A percentile compares a stretch with the other conserved stretches of the same genome.
These are phyloP conservation scores for Drosophila varians DNA, from an alignment of 1,140 invertebrate species.

Conservation along the genomic window DNA sequence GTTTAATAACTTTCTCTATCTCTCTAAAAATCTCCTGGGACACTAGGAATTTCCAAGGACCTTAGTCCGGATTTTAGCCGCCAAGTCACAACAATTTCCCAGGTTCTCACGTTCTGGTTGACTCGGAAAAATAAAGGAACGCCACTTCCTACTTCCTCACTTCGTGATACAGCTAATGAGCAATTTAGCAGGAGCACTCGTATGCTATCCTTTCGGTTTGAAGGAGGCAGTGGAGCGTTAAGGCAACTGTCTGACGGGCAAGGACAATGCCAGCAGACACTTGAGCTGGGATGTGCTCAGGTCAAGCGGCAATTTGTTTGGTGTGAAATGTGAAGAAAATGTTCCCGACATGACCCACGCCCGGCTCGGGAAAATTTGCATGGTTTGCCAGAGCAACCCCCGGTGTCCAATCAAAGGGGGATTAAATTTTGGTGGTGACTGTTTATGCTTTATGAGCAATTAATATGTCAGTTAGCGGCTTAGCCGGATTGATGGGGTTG, in stretches of 20 bases:
- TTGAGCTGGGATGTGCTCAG: conserved; percentile 35
- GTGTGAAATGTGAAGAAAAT: background rate
- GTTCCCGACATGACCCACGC: conserved; percentile 4
- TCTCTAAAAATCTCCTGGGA: too few relatives aligned
- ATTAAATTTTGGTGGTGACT: conserved; percentile 44
- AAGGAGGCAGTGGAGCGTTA: conserved; percentile 44
- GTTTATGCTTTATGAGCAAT: conserved; percentile 59
- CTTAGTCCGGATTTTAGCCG: conserved; percentile 7
- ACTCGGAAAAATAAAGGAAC: background rate
- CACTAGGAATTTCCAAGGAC: conserved; percentile 12
- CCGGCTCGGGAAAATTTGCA: conserved; percentile 28
- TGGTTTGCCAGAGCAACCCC: conserved; percentile 40
- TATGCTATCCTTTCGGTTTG: conserved; percentile 15
- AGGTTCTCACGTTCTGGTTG: conserved; percentile 30
- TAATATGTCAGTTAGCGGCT: conserved; percentile 56
- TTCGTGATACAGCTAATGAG: conserved; percentile 41
- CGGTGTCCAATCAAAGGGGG: conserved; percentile 9
- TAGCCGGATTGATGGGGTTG: conserved; percentile 57
- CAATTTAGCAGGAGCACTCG: conserved; percentile 43
- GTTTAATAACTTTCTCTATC: too few relatives aligned
- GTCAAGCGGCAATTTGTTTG: conserved; percentile 24
- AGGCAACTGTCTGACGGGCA: conserved; percentile 36
- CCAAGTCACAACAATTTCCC: background rate
- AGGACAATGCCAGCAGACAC: conserved; percentile 47
- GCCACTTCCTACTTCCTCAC: conserved; percentile 6